Percentiles rank a stretch among this genome's conserved stretches.
Conservation (phyloP, 2,797 vertebrate species). For the Melanotaenia pygmaea region DNA sequence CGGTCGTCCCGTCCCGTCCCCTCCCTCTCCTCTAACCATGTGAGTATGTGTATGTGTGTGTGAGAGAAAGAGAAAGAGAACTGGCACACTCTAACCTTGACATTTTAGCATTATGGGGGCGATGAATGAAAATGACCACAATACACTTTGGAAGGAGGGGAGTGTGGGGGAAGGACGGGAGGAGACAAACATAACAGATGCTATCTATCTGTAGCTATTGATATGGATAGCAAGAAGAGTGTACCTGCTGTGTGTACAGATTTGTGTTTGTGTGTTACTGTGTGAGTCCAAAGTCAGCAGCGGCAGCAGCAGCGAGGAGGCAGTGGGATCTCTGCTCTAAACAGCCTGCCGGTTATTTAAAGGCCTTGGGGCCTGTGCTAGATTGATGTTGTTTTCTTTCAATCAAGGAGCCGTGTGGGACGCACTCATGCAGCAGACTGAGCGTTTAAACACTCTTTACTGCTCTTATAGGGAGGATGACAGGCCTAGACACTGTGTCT, state of each 20-base stretch:
- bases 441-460: constrained; percentile 67
- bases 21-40: constrained; percentile 32
- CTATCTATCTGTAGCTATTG: constrained; percentile 1
- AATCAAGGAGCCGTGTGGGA: constrained; percentile 77
- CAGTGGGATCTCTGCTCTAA: constrained; percentile 52
- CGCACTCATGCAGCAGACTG: constrained; percentile 55
- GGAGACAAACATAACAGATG: constrained; percentile 32
- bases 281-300: constrained; percentile 35
- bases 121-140: constrained; percentile 77
- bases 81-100: constrained; percentile 76
- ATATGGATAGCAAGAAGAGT: constrained; percentile 10
- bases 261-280: constrained; percentile 17
- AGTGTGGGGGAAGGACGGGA: not conserved
- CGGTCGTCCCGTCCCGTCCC: constrained; percentile 43
- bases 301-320: constrained; percentile 44
- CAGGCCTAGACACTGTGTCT: constrained; percentile 55
- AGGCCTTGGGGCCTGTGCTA: constrained; percentile 64
- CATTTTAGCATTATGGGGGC: constrained; percentile 67
- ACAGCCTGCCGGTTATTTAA: constrained; percentile 73
- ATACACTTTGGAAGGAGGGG: constrained; percentile 40
- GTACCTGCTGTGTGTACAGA: constrained; percentile 1
- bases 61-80: constrained; percentile 30
- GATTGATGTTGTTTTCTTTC: constrained; percentile 85
- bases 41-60: constrained; percentile 37
- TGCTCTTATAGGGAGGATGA: constrained; percentile 44